A percentile compares a stretch with the other conserved stretches of the same genome.
Evolutionary conservation across 2,888 invertebrate genomes (phyloP).

Genomic region (Athalia cordata): DNA sequence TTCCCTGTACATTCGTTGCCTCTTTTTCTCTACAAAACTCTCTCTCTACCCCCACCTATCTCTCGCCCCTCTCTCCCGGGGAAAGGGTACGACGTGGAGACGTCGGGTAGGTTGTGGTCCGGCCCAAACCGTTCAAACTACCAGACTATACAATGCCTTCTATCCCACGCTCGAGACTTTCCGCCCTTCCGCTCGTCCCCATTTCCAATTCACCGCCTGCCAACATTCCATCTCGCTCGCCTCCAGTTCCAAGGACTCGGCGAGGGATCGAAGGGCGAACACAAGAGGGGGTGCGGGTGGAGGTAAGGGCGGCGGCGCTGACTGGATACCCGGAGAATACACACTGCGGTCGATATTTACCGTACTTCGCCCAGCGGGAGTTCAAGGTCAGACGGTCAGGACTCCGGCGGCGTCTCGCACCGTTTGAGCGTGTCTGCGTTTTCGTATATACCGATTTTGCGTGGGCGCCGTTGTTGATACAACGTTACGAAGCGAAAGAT

Average conservation of each 20-base stretch:
- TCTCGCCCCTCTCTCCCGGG: not conserved
- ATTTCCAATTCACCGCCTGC: too few relatives aligned
- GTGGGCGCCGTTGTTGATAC: not conserved
- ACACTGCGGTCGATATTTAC: constrained; percentile 24
- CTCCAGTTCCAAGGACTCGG: constrained; percentile 21
- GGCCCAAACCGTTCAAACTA: constrained; percentile 42
- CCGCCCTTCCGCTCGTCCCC: not conserved
- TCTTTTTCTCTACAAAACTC: too few relatives aligned
- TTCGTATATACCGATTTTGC: not conserved
- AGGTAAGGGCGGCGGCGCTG: not conserved
- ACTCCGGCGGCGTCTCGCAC: not conserved
- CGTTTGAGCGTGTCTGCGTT: not conserved
- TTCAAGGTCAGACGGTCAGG: constrained; percentile 38
- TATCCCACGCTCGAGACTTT: not conserved
- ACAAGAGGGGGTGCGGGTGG: not conserved
- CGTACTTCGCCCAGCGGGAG: constrained; percentile 23
- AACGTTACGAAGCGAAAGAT: too few relatives aligned
- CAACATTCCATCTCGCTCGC: not conserved
- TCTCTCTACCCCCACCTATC: too few relatives aligned
- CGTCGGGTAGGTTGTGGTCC: constrained; percentile 56
- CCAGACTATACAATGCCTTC: constrained; percentile 8
- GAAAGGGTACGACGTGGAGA: constrained; percentile 49
- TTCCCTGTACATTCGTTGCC: too few relatives aligned
- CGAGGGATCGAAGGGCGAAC: constrained; percentile 25
- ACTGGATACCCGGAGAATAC: constrained; percentile 5